Evolutionary conservation across 2,113 vertebrate genomes (phyloP).

Genomic region (Corythoichthys intestinalis): DNA sequence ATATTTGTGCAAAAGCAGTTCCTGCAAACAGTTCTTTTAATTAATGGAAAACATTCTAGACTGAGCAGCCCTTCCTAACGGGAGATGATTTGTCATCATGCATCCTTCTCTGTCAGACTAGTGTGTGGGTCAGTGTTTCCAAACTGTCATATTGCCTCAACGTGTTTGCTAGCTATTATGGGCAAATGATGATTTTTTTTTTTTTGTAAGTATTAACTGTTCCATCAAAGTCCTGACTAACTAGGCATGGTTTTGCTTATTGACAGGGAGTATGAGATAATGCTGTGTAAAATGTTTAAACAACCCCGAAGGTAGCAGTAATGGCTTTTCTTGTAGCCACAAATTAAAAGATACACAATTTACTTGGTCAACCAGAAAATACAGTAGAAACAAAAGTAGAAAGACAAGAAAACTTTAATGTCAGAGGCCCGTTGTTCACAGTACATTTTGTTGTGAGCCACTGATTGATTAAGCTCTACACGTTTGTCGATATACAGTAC

Average conservation of each 20-base stretch:
- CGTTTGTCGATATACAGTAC: too few species aligned
- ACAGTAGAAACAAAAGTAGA: too few species aligned
- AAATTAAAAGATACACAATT: neutral
- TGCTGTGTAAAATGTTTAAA: constrained; percentile 14
- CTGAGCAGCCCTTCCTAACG: neutral
- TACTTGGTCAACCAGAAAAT: too few species aligned
- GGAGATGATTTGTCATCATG: neutral
- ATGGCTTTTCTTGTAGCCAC: too few species aligned
- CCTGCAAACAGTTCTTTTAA: neutral
- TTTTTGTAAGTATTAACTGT: constrained; percentile 25
- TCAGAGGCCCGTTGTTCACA: too few species aligned
- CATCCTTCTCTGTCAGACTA: too few species aligned
- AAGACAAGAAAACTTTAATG: too few species aligned
- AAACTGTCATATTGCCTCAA: constrained; percentile 29
- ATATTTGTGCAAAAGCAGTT: too few species aligned
- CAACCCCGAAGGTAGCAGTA: constrained; percentile 21
- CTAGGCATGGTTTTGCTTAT: neutral
- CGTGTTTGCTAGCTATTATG: constrained; percentile 21
- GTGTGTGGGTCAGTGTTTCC: neutral
- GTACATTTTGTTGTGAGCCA: too few species aligned
- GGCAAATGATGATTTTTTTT: constrained; percentile 14
- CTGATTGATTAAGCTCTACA: too few species aligned
- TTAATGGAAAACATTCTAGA: neutral
- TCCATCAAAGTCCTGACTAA: constrained; percentile 10
- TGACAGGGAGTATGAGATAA: constrained; percentile 17